Base-by-base conservation (phyloP, 2,113 vertebrate species). In the Ascaphus truei region DNA sequence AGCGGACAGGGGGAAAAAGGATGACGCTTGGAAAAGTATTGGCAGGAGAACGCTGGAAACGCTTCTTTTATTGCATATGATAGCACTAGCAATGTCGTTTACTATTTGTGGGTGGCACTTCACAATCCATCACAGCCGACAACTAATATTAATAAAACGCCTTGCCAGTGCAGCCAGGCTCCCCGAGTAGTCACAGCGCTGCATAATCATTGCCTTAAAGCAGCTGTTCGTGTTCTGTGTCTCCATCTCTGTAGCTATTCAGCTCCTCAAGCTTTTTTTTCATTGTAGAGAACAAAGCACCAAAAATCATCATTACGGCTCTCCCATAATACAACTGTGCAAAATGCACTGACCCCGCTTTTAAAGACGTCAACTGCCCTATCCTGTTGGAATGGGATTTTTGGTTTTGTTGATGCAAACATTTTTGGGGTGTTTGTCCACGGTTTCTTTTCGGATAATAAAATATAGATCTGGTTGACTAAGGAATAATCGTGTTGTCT, bases 91-190 rank as follows among this genome's bases (percentile, higher is more conserved):
- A 71, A 71, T 61, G 67, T 61, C 33, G 52, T 71, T 71, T 71
- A 61, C 67, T 61, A 61, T 71, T 61, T 71, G 67, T 60, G 67
- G 56, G 67, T 71, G 67, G 67, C 67, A 60, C 33, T 29, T 12
- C 3, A 30, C 47, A 61, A 71, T 71, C 67, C 67, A 71, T 71
- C 67, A 61, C 47, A 8, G 56, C 25, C 67, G 57, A 71, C 67
- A 71, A 52, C 45, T 61, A 71, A 71, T 71, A 71, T 71, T 71
- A 60, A 71, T 71, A 71, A 71, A 71, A 71, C 55, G 33, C 67
- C 56, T 52, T n/a, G 56, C 67, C 45, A 52, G 67, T 52, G 23
- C 45, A 53, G 56, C 45, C 56, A 27, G 45, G 45, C 55, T 59
- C 55, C 53, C 55, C 11, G 23, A 53, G 55, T 56, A 39, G 31